Conservation (phyloP, 1,140 invertebrate genomes). For the Globodera ellingtonae region DNA sequence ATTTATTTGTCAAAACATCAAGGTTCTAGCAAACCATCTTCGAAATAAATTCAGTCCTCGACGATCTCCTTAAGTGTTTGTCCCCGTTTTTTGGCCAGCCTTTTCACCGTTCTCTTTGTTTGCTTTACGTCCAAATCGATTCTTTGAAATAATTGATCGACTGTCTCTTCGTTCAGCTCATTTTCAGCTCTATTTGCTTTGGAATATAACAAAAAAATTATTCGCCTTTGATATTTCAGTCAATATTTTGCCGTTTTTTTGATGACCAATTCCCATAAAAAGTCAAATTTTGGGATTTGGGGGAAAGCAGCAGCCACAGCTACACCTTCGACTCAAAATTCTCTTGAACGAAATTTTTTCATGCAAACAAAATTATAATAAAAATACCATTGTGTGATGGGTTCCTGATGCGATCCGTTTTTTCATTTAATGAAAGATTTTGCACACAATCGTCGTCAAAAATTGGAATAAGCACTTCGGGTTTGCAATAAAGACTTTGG, state of each 20-base stretch:
- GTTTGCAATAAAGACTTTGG: conserved; percentile 36
- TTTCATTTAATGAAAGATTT: conserved; percentile 16
- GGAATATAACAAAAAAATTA: background rate
- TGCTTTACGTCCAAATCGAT: conserved; percentile 40
- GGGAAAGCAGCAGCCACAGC: no score
- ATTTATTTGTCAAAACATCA: no score
- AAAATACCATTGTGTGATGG: background rate
- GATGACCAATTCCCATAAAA: no score
- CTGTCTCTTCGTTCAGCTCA: conserved; percentile 20
- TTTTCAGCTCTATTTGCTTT: background rate
- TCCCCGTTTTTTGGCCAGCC: background rate
- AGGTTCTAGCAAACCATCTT: no score
- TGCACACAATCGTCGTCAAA: conserved; percentile 21
- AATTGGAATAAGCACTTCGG: conserved; percentile 38
- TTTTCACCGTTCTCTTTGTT: conserved; percentile 32
- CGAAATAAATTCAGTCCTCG: no score
- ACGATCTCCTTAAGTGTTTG: background rate
- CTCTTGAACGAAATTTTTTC: no score
- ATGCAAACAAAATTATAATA: no score
- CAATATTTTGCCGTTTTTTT: no score
- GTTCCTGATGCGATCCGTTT: background rate
- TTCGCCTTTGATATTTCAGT: conserved; percentile 8
- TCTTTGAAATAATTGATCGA: conserved; percentile 40
- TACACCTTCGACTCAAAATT: no score
- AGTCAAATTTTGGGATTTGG: no score